These are phyloP conservation scores for Pristionchus exspectatus DNA, from an alignment of 2,888 invertebrate species.

Conservation along the genomic window DNA sequence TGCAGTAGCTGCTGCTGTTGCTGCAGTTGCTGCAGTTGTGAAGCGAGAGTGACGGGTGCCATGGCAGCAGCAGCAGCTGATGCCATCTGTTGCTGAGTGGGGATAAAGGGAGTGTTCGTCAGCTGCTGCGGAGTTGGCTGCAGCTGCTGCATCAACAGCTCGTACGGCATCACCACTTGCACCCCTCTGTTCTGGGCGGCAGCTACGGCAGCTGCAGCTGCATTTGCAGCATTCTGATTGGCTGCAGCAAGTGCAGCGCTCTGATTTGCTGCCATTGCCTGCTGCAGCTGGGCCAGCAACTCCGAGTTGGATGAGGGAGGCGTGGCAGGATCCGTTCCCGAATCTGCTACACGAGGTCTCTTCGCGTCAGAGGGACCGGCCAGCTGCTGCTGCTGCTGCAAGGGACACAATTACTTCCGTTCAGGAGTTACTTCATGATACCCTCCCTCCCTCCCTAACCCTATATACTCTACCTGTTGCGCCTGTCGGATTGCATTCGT, in stretches of 20 bases:
- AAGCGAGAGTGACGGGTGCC: not conserved
- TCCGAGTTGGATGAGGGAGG: constrained; percentile 16
- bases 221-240: not conserved
- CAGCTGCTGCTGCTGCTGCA: not conserved
- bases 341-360: not conserved
- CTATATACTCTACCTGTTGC: not conserved
- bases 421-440: not conserved
- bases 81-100: not conserved
- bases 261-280: not conserved
- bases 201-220: not conserved
- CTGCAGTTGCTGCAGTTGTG: not conserved
- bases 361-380: not conserved
- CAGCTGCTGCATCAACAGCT: not conserved
- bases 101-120: not conserved
- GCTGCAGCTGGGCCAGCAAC: not conserved
- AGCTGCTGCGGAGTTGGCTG: not conserved
- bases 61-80: not conserved
- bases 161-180: not conserved
- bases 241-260: not conserved
- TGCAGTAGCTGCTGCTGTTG: not conserved
- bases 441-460: not conserved
- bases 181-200: not conserved
- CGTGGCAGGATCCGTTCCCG: constrained; percentile 23
- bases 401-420: not conserved
- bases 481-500: not conserved